Evolutionary conservation across 2,888 invertebrate genomes (phyloP).

Genomic region (Blera fallax): DNA sequence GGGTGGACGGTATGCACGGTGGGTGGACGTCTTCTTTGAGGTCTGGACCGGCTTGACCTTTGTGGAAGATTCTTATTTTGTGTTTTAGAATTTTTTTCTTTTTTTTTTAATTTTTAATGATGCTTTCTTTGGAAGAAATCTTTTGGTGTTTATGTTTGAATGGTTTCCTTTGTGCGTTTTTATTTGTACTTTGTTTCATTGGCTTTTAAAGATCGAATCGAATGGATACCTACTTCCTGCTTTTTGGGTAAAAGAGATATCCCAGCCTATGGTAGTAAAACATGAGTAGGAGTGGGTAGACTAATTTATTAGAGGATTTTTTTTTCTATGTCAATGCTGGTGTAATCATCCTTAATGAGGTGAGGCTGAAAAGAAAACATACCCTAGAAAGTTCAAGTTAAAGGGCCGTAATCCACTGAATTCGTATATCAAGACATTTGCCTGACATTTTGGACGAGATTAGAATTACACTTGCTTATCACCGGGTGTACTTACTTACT

Average conservation of each 20-base stretch:
- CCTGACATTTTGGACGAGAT: too few species aligned
- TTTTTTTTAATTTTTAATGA: not conserved
- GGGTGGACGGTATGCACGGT: not conserved
- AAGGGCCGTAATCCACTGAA: too few species aligned
- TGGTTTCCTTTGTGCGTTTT: slow-evolving; percentile 12
- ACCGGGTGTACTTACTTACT: too few species aligned
- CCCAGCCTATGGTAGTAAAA: not conserved
- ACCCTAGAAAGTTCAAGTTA: too few species aligned
- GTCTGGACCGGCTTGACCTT: not conserved
- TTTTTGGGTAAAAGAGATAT: not conserved
- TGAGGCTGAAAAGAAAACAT: too few species aligned
- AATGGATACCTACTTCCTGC: not conserved
- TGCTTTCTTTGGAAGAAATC: not conserved
- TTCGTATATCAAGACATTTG: too few species aligned
- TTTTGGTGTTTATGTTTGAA: slow-evolving; percentile 21
- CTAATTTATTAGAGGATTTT: slow-evolving; percentile 2
- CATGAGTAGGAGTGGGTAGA: not conserved
- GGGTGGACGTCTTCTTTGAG: slow-evolving; percentile 4
- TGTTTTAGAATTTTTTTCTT: not conserved
- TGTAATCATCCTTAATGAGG: not conserved
- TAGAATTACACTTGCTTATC: too few species aligned
- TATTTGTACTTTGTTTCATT: not conserved
- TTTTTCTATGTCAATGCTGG: not conserved
- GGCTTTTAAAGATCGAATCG: not conserved
- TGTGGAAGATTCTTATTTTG: not conserved